Conservation (phyloP, 2,888 invertebrate species). For the Thera britannica region DNA sequence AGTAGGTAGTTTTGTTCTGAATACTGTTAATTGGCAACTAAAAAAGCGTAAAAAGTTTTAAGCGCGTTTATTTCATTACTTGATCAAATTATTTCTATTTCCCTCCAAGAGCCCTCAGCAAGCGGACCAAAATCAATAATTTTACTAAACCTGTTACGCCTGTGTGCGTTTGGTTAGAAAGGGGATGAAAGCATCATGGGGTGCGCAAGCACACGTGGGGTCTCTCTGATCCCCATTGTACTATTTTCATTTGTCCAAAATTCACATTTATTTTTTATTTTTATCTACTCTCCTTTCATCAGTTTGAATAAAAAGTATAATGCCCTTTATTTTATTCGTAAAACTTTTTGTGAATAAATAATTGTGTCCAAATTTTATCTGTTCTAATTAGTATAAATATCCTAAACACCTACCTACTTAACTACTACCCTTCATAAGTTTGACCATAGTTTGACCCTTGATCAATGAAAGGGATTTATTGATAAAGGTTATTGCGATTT, state of each 20-base stretch:
- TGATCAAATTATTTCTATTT: background rate
- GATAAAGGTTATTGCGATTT: too few relatives aligned
- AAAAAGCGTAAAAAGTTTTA: background rate
- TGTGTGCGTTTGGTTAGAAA: slow-evolving; percentile 19
- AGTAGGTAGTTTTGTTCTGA: too few relatives aligned
- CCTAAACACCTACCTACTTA: too few relatives aligned
- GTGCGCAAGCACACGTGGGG: slow-evolving; percentile 40
- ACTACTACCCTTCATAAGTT: too few relatives aligned
- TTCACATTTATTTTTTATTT: slow-evolving; percentile 20
- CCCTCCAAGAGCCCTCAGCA: slow-evolving; percentile 17
- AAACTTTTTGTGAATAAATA: background rate
- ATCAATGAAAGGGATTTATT: too few relatives aligned
- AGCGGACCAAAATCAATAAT: slow-evolving; percentile 36
- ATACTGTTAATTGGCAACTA: too few relatives aligned
- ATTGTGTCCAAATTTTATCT: slow-evolving; percentile 13
- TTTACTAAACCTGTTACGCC: slow-evolving; percentile 36
- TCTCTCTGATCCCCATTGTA: slow-evolving; percentile 27
- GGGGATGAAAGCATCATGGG: slow-evolving; percentile 38
- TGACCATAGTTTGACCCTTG: too few relatives aligned
- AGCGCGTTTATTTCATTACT: slow-evolving; percentile 8
- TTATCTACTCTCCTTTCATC: slow-evolving; percentile 26
- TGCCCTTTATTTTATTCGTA: slow-evolving; percentile 1
- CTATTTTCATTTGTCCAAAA: slow-evolving; percentile 25
- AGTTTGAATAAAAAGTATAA: background rate
- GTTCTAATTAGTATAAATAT: too few relatives aligned